Base-by-base conservation (phyloP, 2,797 vertebrate species). In the Staurois parvus region DNA sequence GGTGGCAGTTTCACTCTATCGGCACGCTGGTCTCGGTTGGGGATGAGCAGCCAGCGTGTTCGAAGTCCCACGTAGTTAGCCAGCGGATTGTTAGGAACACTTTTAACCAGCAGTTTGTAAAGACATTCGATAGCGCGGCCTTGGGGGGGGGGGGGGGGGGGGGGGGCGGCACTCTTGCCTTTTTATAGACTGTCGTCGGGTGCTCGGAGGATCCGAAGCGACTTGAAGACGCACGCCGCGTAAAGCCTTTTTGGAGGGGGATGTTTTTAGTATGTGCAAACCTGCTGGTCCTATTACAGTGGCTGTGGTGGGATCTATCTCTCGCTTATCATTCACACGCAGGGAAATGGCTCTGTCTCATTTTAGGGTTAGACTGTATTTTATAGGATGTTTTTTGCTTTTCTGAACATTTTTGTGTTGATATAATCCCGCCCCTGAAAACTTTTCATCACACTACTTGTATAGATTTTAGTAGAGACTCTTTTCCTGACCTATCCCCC, bases 31-130 rank as follows among this genome's bases (percentile, higher is more conserved):
- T 13, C n/a, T 13, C n/a, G 30, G n/a, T 68, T 8, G 45, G 45
- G 37, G n/a, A 45, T 45, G 42, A 45, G 42, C 42, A 15, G 42
- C 42, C 48, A 52, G 13, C 4, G 3, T 52, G 48, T 19, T 4
- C 3, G 10, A 19, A 52, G 17, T 19, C 48, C 26, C 29, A 2
- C 1, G 13, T 56, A 69, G 64, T 28, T 48, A 70, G 15, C 64
- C 42, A 34, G 40, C 12, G 12, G 28, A 17, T 30, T 70, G 21
- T 12, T 42, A 40, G 26, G 30, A 29, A 52, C 32, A 83, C n/a
- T 3, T 37, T 32, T 34, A 30, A 79, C 83, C 83, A 79, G 76
- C 83, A 79, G 76, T 28, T 73, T 66, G 66, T 76, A 11, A n/a
- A 40, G 56, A 19, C 56, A 21, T 24, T 26, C 6, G 3, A n/a